A percentile compares a stretch with the other conserved stretches of the same genome.
Conservation (phyloP, 1,140 invertebrate species). For the Aphaenogaster floridana region DNA sequence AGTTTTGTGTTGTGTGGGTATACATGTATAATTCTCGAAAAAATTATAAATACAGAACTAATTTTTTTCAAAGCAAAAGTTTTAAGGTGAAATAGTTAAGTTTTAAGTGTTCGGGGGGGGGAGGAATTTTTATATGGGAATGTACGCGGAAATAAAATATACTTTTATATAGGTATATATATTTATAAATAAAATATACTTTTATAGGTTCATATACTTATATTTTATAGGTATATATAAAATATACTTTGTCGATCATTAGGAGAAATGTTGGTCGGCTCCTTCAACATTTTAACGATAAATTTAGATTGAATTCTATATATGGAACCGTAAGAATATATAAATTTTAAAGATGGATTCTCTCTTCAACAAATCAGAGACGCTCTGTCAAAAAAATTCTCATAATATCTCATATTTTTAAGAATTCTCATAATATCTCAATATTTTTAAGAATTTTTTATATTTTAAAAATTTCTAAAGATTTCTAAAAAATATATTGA, state of each 20-base stretch:
- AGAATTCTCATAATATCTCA: no score
- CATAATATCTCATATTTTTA: no score
- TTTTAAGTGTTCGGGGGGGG: background rate
- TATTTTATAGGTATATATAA: no score
- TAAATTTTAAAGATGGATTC: background rate
- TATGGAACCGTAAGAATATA: background rate
- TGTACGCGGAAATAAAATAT: background rate
- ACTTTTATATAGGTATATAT: no score
- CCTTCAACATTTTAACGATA: background rate
- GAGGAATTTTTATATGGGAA: background rate
- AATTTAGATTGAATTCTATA: background rate
- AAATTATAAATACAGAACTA: background rate
- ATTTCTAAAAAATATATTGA: no score
- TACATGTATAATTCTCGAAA: background rate
- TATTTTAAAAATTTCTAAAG: no score
- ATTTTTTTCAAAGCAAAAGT: background rate
- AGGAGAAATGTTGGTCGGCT: background rate
- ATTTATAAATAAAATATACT: no score
- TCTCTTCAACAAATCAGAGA: background rate
- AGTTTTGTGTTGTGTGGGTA: no score
- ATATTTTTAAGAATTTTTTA: no score
- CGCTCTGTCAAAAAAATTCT: no score
- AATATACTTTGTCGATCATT: background rate
- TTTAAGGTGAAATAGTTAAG: background rate
- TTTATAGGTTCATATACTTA: no score